A percentile compares a stretch with the other conserved stretches of the same genome.
phyloP scores from a whole-genome alignment of 2,113 vertebrate genomes.

The Sinocyclocheilus rhinocerous region DNA sequence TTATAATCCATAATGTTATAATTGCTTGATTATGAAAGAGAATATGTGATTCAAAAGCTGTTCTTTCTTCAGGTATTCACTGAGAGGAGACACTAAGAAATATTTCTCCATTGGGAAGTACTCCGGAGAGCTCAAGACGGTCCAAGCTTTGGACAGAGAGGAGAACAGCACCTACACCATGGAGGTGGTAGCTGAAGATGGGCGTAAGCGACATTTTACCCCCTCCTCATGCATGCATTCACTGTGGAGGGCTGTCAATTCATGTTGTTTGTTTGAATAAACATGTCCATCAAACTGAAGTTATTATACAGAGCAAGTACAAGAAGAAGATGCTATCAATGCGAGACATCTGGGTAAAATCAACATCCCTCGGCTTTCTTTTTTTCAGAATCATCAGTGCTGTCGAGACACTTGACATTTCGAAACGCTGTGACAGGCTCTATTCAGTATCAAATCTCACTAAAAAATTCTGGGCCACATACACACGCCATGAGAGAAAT shows the following conservation, averaged over 20 bases:
- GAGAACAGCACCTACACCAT: constrained; percentile 80
- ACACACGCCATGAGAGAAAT: constrained; percentile 33
- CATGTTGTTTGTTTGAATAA: constrained; percentile 36
- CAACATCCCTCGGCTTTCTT: not conserved
- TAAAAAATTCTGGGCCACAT: constrained; percentile 46
- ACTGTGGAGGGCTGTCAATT: not conserved
- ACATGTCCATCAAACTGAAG: constrained; percentile 21
- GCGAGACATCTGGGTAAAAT: constrained; percentile 19
- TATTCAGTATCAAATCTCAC: constrained; percentile 21
- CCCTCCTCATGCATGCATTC: not conserved
- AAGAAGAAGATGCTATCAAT: not conserved
- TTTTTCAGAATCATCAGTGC: constrained; percentile 23
- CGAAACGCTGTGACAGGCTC: constrained; percentile 20
- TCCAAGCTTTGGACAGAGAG: constrained; percentile 76
- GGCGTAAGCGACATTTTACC: constrained; percentile 69
- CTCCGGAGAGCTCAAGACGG: constrained; percentile 78
- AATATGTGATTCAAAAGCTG: not conserved
- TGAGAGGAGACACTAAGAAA: constrained; percentile 78
- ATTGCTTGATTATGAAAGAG: not conserved
- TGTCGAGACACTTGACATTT: constrained; percentile 52
- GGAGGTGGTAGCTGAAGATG: constrained; percentile 78
- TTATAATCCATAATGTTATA: not conserved
- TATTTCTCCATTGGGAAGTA: constrained; percentile 81
- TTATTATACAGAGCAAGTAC: constrained; percentile 14
- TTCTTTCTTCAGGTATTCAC: constrained; percentile 74